Percentiles rank a stretch among this genome's conserved stretches.
Conservation (phyloP, 2,797 vertebrate species). For the Pseudopleuronectes americanus region DNA sequence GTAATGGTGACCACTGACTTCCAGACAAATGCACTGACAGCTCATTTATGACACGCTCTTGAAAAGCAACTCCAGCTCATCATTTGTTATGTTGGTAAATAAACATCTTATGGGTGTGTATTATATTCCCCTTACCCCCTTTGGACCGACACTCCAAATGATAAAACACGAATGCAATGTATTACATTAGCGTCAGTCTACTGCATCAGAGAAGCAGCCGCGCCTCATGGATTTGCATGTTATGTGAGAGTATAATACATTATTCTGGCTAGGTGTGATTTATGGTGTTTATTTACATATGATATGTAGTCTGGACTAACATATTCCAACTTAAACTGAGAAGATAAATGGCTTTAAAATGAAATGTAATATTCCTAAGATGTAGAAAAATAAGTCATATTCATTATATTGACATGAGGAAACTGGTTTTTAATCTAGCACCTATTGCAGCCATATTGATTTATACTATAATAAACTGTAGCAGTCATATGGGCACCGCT, state of each 20-base stretch:
- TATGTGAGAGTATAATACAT: constrained; percentile 74
- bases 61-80: background rate
- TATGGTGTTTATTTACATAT: constrained; percentile 73
- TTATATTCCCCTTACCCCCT: constrained; percentile 30
- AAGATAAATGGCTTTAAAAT: constrained; percentile 60
- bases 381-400: constrained; percentile 72
- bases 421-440: constrained; percentile 57
- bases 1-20: background rate
- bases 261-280: constrained; percentile 62
- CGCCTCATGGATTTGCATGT: constrained; percentile 47
- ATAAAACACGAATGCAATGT: constrained; percentile 46
- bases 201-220: constrained; percentile 50
- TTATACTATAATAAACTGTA: constrained; percentile 31
- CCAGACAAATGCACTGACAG: constrained; percentile 21
- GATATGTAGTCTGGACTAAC: constrained; percentile 44
- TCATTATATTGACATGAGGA: constrained; percentile 56
- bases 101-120: constrained; percentile 39
- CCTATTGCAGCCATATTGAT: constrained; percentile 50
- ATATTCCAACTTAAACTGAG: constrained; percentile 45
- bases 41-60: constrained; percentile 32
- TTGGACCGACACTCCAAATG: constrained; percentile 30
- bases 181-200: constrained; percentile 57
- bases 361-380: constrained; percentile 58
- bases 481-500: constrained; percentile 32
- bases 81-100: constrained; percentile 22